Evolutionary conservation across 2,888 invertebrate genomes (phyloP), one percentile per base, ranked within the genome.

Genomic region (Trachelus iudaicus): DNA sequence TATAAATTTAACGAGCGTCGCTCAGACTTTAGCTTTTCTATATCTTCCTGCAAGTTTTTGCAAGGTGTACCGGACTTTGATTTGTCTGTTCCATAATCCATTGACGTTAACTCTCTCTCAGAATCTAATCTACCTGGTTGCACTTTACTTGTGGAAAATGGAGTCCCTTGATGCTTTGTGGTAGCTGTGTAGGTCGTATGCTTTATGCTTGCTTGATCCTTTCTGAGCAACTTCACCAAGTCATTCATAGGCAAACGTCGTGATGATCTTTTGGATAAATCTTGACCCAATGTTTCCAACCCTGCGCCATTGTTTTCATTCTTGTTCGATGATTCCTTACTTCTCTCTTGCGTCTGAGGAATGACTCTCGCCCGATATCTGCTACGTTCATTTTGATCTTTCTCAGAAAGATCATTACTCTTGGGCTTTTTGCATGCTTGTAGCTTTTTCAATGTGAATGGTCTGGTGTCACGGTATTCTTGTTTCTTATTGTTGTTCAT

Each of bases 1-100:
- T 89, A 88, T 73, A 81, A 79, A 80, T 76, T 74, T 15, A 74
- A 74, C 30, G 35, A n/a, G 4, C 34, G 23, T 35, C 4, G 23
- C 11, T 74, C 34, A 34, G 34, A 33, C 6, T 34, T 34, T 11
- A 69, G 56, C 35, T 74, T 33, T 9, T 23, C 13, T 4, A 30
- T 74, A 3, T 30, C 15, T 15, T 74, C 23, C 11, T 35, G 74
- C 0, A 74, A 74, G 34, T 23, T 6, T 9, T 74, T 34, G 34
- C 34, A 23, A 30, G 23, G 23, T 30, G 34, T 4, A 35, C 1
- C 34, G 13, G 74, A 23, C 34, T 33, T 74, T 15, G 34, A 23
- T 11, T 74, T 34, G 6, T 15, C n/a, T 11, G 6, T 15, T 74
- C 23, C 56, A 56, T 56, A 56, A n/a, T 74, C 74, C 37, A 35